phyloP scores from a whole-genome alignment of 2,113 vertebrate species.

The Sceloporus tristichus region DNA sequence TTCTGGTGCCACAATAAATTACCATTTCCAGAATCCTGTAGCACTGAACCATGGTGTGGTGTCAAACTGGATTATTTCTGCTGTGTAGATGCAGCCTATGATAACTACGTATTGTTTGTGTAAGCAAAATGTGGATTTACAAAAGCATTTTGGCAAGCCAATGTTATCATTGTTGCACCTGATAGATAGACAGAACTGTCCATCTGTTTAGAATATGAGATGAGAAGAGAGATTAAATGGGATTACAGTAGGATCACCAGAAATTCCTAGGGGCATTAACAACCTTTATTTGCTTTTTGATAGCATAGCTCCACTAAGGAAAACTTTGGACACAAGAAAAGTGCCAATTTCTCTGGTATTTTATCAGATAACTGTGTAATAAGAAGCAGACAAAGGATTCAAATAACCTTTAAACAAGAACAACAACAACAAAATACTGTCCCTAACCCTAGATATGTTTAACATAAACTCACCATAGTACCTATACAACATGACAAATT shows the following conservation, averaged over 20 bases:
- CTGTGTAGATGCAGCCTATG: not conserved
- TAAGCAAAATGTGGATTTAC: conserved; percentile 36
- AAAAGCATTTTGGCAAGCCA: conserved; percentile 46
- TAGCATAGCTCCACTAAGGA: conserved; percentile 31
- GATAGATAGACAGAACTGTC: conserved; percentile 16
- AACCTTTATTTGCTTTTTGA: conserved; percentile 36
- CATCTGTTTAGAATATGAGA: conserved; percentile 23
- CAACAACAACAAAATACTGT: not conserved
- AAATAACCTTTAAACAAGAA: not conserved
- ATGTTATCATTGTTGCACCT: not conserved
- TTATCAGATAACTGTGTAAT: conserved; percentile 49
- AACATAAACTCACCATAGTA: not conserved
- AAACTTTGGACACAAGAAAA: conserved; percentile 49
- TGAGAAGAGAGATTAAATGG: conserved; percentile 43
- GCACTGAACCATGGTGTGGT: too few species aligned
- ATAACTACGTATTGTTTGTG: conserved; percentile 44
- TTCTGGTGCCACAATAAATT: too few species aligned
- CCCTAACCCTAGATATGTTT: not conserved
- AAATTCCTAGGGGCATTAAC: conserved; percentile 44
- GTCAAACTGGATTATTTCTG: too few species aligned
- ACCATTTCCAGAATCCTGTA: too few species aligned
- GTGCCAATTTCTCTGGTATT: conserved; percentile 36
- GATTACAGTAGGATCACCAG: conserved; percentile 12
- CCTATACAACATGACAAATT: too few species aligned
- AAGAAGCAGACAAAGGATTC: conserved; percentile 37